A percentile compares a stretch with the other conserved stretches of the same genome.
phyloP scores from a whole-genome alignment of 2,797 vertebrate species.

The Erethizon dorsatum region DNA sequence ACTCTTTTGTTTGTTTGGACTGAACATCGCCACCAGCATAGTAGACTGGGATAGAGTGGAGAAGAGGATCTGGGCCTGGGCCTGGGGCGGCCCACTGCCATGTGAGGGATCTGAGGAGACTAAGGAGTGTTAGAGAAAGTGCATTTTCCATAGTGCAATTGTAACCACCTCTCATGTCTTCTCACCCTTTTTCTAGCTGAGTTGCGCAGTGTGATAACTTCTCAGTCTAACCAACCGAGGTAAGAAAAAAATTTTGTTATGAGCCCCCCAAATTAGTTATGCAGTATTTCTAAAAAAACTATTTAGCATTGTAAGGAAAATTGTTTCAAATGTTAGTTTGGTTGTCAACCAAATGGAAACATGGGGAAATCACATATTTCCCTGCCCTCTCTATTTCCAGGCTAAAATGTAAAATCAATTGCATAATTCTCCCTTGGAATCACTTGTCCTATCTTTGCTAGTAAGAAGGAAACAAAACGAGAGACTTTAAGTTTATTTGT shows the following conservation, averaged over 20 bases:
- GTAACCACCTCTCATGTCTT: not conserved
- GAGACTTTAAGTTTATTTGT: conserved; percentile 34
- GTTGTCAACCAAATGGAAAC: not conserved
- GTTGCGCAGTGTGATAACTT: conserved; percentile 76
- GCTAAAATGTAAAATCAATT: not conserved
- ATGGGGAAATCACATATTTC: not conserved
- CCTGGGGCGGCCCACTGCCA: not conserved
- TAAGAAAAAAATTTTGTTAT: conserved; percentile 81
- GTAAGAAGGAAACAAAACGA: too few relatives aligned
- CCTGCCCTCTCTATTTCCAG: not conserved
- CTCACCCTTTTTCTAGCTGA: conserved; percentile 85
- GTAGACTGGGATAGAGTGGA: not conserved
- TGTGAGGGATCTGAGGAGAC: not conserved
- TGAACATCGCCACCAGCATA: not conserved
- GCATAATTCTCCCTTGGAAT: not conserved
- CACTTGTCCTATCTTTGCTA: too few relatives aligned
- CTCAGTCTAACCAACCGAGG: conserved; percentile 85
- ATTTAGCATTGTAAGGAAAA: not conserved
- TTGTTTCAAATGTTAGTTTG: conserved; percentile 15
- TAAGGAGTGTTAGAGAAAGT: not conserved
- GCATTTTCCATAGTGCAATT: not conserved
- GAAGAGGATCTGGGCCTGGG: not conserved
- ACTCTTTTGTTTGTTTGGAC: not conserved
- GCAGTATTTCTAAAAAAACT: not conserved
- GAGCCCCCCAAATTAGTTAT: not conserved